phyloP scores from a whole-genome alignment of 1,140 invertebrate species.

The Zaprionus taronus region DNA sequence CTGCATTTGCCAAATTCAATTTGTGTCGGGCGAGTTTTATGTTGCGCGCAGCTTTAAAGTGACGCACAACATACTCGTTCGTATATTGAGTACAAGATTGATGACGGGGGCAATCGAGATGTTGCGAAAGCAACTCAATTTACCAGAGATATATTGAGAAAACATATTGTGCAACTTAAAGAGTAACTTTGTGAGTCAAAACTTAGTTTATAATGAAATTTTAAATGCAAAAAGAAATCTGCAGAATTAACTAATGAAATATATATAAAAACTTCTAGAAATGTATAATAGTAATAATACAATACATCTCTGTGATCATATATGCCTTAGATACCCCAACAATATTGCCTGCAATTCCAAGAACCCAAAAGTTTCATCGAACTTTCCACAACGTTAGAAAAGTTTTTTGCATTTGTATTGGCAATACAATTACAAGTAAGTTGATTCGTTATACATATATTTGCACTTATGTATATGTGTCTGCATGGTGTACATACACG shows the following conservation, averaged over 20 bases:
- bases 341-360: background rate
- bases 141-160: background rate
- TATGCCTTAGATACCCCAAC: too few relatives aligned
- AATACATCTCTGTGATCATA: too few relatives aligned
- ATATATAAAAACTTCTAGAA: background rate
- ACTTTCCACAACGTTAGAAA: background rate
- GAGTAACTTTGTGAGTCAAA: background rate
- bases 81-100: slow-evolving; percentile 18
- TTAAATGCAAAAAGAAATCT: too few relatives aligned
- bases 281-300: too few relatives aligned
- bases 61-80: slow-evolving; percentile 6
- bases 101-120: slow-evolving; percentile 10
- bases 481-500: slow-evolving; percentile 40
- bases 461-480: slow-evolving; percentile 3
- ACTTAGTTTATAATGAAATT: too few relatives aligned
- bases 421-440: slow-evolving; percentile 34
- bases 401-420: slow-evolving; percentile 33
- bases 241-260: background rate
- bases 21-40: slow-evolving; percentile 48
- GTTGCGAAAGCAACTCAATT: background rate
- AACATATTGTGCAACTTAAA: background rate
- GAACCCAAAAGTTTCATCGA: background rate
- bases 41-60: slow-evolving; percentile 50
- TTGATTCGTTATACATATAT: slow-evolving; percentile 13
- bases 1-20: slow-evolving; percentile 69